Evolutionary conservation across 1,140 invertebrate species (phyloP), one percentile per base, ranked within the genome.

Genomic region (Lordiphosa clarofinis): DNA sequence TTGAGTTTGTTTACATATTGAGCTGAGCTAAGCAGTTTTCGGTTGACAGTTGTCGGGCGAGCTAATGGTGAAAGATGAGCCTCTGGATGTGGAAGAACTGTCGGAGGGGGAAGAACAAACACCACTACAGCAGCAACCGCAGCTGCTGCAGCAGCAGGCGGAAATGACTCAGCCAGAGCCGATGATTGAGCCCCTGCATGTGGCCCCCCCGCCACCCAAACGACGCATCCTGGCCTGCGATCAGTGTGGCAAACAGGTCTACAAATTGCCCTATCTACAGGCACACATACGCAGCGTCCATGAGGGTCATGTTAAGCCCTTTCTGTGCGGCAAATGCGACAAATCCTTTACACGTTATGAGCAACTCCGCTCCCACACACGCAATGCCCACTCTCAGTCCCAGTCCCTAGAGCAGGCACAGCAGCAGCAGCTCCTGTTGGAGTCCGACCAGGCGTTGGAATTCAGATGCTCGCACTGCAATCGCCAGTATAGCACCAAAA

Each of bases 281-380:
- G 86, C 86, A 1, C 86, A 87, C 19, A 86, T 87, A 46, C 75
- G 79, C 5, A 87, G 68, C 31, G 73, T 87, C 1, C 86, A 87
- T 35, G 66, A 87, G 52, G 86, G 86, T 2, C 67, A 86, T 19
- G 47, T 73, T 2, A 87, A 87, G 44, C 86, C 86, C 4, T 87
- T 87, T 33, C 62, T 82, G 0, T 87, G 86, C 15, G 39, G 57
- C 36, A 50, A 52, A 47, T 87, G 86, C 19, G 62, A 78, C 28
- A 86, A 86, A 21, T 63, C 63, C 4, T 87, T 82, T 43, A 87
- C 86, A 4, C 75, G 86, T 5, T 87, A 87, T n/a, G 76, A 82
- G 19, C 79, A 87, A 35, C 60, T 87, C 4, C 76, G 76, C 7
- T 64, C 63, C 1, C 86, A 87, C 40, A 69, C 72, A 21, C 79